Evolutionary conservation across 1,140 invertebrate genomes (phyloP), one percentile per base, ranked within the genome.

Genomic region (Lasaia peninsularis): DNA sequence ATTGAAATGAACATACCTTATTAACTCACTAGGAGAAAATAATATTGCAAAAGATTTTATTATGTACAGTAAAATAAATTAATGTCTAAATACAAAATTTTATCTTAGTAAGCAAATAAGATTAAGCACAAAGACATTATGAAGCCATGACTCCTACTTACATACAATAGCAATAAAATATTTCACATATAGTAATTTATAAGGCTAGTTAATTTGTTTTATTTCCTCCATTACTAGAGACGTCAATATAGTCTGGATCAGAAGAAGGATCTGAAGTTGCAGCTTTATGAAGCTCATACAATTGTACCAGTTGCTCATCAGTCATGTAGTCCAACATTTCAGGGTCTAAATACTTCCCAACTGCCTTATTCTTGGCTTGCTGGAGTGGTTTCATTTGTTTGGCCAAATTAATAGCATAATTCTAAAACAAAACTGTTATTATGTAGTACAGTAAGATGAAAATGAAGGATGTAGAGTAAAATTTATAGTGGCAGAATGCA

Each of bases 281-380:
- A 50, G 93, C 94, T 69, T 92, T 80, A 90, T 95, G 94, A n/a
- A 98, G 78, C 80, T 97, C 95, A 87, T 96, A 96, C 1, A 97
- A 79, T 78, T 97, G 96, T 14, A 92, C 80, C 35, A 96, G 78
- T 86, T 97, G 96, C 68, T 97, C 95, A 70, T 95, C 94, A 48
- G 91, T 92, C 69, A 97, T 92, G 73, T 92, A 89, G 55, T 96
- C 91, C 14, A 97, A 78, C 21, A 94, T 77, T n/a, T 92, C 62
- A 1, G 85, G 73, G 11, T 92, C 80, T n/a, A 97, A 69, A 62
- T 91, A 73, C 72, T 88, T 71, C 1, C 95, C 95, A 24, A 96
- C 67, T 58, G 75, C 77, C 62, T 91, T 86, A 1, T 85, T 73
- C 55, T 80, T 86, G 8, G 81, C 91, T 64, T 92, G 75, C 37